A percentile compares a stretch with the other conserved stretches of the same genome.
These are phyloP conservation scores for Phyllopteryx taeniolatus DNA, from an alignment of 2,113 vertebrate genomes.

Conservation along the genomic window DNA sequence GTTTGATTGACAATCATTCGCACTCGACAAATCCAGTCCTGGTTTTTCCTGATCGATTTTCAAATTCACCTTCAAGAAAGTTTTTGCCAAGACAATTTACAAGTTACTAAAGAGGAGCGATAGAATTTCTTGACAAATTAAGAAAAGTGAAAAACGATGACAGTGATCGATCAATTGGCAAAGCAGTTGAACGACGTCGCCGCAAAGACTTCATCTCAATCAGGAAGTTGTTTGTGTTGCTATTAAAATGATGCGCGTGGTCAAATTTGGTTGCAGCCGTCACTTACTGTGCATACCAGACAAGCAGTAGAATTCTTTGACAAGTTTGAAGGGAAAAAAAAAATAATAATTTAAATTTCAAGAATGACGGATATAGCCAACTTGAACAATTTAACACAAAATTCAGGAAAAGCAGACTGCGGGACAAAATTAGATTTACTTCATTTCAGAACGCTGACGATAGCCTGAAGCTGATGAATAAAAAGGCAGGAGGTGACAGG, in stretches of 20 bases:
- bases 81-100: neutral
- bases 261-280: too few species aligned
- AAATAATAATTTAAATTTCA: too few species aligned
- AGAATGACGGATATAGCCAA: neutral
- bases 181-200: too few species aligned
- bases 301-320: neutral
- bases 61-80: neutral
- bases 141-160: neutral
- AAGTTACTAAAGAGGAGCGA: neutral
- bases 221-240: too few species aligned
- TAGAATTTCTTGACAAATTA: neutral
- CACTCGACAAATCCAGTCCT: too few species aligned
- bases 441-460: conserved; percentile 7
- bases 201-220: too few species aligned
- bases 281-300: too few species aligned
- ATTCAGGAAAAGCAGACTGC: neutral
- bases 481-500: neutral
- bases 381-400: neutral
- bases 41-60: neutral
- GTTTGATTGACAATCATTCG: neutral
- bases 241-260: too few species aligned
- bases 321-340: neutral
- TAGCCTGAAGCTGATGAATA: neutral
- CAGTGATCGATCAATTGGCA: neutral
- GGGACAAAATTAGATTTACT: neutral